phyloP scores from a whole-genome alignment of 2,797 vertebrate genomes.

The Acanthiza pusilla region DNA sequence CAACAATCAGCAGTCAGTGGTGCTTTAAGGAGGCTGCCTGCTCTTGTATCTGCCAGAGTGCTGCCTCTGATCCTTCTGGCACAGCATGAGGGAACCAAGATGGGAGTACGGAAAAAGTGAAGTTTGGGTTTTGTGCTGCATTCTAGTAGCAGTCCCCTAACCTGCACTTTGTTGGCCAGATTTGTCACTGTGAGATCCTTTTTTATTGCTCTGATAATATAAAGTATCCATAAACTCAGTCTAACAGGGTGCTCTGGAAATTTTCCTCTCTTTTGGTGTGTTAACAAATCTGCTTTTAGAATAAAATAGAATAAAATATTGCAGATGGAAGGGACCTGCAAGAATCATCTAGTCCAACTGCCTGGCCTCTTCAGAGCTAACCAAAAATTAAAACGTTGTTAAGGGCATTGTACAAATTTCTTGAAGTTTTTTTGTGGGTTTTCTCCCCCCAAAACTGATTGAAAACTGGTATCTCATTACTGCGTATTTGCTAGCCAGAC shows the following conservation, averaged over 20 bases:
- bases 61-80: background rate
- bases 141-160: background rate
- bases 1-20: accelerated
- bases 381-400: background rate
- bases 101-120: accelerated
- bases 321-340: background rate
- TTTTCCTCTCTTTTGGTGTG: background rate
- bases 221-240: background rate
- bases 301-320: background rate
- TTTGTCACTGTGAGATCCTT: background rate
- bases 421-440: accelerated
- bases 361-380: background rate
- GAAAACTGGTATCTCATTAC: background rate
- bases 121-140: background rate
- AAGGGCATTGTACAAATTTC: background rate
- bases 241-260: background rate
- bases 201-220: background rate
- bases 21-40: background rate
- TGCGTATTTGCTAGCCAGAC: background rate
- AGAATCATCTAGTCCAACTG: background rate
- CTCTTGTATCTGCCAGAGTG: background rate
- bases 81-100: background rate
- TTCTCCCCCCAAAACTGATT: background rate
- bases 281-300: background rate
- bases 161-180: background rate